These are phyloP conservation scores for Rostratula benghalensis DNA, from an alignment of 2,113 vertebrate genomes.

Conservation along the genomic window DNA sequence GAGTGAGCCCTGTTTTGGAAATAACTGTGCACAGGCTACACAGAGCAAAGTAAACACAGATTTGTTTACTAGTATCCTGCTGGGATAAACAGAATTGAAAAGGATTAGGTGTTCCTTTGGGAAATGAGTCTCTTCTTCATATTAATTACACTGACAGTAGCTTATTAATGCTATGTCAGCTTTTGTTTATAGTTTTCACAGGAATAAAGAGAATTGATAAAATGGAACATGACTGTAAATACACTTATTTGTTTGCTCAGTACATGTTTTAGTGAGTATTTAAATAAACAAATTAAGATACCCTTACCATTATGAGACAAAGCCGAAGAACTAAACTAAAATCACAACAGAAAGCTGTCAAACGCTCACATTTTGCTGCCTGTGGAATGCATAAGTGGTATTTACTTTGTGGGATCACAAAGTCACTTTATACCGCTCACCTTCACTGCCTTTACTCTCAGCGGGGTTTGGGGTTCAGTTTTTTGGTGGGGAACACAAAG, in stretches of 20 bases:
- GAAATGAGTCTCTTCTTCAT: not conserved
- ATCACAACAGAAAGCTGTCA: not conserved
- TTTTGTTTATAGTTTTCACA: not conserved
- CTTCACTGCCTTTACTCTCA: not conserved
- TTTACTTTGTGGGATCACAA: not conserved
- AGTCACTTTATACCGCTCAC: not conserved
- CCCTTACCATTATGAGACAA: not conserved
- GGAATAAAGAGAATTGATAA: not conserved
- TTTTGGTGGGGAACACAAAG: not conserved
- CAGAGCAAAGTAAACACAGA: not conserved
- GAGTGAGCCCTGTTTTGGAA: not conserved
- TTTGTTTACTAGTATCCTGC: slow-evolving; percentile 24
- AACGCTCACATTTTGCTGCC: not conserved
- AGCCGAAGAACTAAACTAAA: not conserved
- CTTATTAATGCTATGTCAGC: slow-evolving; percentile 40
- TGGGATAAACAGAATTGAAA: not conserved
- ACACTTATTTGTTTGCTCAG: not conserved
- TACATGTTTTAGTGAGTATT: not conserved
- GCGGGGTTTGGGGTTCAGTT: not conserved
- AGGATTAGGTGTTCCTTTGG: not conserved
- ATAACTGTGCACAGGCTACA: not conserved
- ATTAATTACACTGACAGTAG: not conserved
- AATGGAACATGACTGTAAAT: not conserved
- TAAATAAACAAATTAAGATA: not conserved
- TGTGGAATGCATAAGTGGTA: not conserved